phyloP scores from a whole-genome alignment of 2,113 vertebrate species.

The Riparia riparia region DNA sequence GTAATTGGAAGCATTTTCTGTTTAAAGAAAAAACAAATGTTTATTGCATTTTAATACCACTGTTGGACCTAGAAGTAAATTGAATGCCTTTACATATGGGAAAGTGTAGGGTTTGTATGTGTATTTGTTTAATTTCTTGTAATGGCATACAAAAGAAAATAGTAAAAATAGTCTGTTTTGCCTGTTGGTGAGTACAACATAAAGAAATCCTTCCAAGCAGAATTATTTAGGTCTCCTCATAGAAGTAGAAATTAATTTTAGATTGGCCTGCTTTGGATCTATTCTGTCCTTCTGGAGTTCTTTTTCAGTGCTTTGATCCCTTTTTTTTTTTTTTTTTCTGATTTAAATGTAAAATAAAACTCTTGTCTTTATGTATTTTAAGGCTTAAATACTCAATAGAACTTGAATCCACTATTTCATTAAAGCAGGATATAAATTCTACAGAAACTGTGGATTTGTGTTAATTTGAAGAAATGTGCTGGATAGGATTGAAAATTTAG shows the following conservation, averaged over 20 bases:
- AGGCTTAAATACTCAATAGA: not conserved
- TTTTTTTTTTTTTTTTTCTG: not conserved
- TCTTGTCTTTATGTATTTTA: not conserved
- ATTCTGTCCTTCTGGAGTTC: not conserved
- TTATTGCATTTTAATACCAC: not conserved
- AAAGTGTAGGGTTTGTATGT: constrained; percentile 39
- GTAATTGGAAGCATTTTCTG: not conserved
- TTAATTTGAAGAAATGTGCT: constrained; percentile 28
- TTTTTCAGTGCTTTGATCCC: constrained; percentile 1
- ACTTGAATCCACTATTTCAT: constrained; percentile 14
- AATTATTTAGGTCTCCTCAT: constrained; percentile 62
- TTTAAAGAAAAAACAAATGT: not conserved
- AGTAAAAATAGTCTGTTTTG: constrained; percentile 63
- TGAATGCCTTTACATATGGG: not conserved
- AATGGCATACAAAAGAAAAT: constrained; percentile 26
- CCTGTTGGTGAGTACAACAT: constrained; percentile 40
- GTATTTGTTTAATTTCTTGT: constrained; percentile 46
- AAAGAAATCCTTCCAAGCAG: constrained; percentile 57
- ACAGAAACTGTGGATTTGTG: constrained; percentile 27
- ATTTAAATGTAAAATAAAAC: constrained; percentile 40
- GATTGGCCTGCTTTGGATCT: constrained; percentile 28
- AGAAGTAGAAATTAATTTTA: constrained; percentile 58
- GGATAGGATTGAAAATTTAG: constrained; percentile 39
- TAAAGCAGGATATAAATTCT: not conserved
- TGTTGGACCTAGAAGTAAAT: not conserved